Evolutionary conservation across 2,888 invertebrate genomes (phyloP).

Genomic region (Idaea dimidiata): DNA sequence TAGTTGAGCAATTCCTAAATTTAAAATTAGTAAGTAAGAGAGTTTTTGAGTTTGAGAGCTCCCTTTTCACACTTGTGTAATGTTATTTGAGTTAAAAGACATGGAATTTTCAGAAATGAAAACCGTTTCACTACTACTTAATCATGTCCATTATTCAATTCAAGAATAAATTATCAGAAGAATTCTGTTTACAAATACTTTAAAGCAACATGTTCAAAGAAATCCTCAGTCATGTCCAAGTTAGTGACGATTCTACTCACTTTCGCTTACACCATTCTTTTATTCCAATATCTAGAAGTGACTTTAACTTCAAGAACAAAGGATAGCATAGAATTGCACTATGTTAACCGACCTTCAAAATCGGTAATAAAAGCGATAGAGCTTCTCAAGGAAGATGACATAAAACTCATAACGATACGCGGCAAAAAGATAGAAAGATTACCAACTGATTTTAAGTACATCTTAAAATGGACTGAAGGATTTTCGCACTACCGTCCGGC

Average conservation of each 20-base stretch:
- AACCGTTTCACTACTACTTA: neutral
- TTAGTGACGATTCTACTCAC: constrained; percentile 42
- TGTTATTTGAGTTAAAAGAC: too few species aligned
- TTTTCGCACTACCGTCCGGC: constrained; percentile 38
- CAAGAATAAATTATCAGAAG: neutral
- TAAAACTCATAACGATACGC: constrained; percentile 24
- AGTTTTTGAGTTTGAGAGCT: too few species aligned
- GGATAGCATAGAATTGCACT: constrained; percentile 47
- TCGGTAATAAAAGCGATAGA: constrained; percentile 34
- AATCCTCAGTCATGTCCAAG: constrained; percentile 47
- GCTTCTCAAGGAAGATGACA: constrained; percentile 37
- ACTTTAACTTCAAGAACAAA: constrained; percentile 29
- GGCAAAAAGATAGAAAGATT: constrained; percentile 42
- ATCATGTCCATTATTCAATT: neutral
- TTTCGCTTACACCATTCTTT: constrained; percentile 39
- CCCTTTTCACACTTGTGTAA: too few species aligned
- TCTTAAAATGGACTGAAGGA: constrained; percentile 51
- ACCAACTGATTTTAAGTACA: constrained; percentile 54
- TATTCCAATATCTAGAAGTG: constrained; percentile 43
- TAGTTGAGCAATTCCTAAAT: too few species aligned
- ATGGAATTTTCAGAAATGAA: neutral
- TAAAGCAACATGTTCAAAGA: neutral
- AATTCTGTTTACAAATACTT: constrained; percentile 15
- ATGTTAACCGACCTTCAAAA: constrained; percentile 34
- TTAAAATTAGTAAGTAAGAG: too few species aligned